Evolutionary conservation across 2,113 vertebrate genomes (phyloP), one percentile per base, ranked within the genome.

Genomic region (Rhabdomys dilectus): DNA sequence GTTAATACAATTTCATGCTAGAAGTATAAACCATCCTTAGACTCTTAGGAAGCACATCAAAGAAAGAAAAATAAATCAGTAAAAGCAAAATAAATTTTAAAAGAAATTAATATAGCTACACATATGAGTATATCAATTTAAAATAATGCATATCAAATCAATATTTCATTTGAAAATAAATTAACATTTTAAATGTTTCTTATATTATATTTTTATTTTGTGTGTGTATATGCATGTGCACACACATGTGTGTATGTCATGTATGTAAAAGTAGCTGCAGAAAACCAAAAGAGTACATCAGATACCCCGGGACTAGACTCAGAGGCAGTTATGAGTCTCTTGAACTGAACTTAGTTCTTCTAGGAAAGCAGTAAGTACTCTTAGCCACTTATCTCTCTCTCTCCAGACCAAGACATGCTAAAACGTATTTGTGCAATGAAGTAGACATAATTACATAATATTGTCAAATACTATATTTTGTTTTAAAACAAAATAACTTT

Each of bases 11-110:
- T 26, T 11, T 75, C 53, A 7, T 86, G 34, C 26, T 66, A 31
- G 24, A 96, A 88, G 88, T 68, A 89, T 29, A 91, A 93, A 78
- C 9, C 21, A 88, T 76, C 36, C 21, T 77, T 91, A 88, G 80
- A 93, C 88, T 85, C 10, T 84, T 9, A 91, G 24, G 17, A 64
- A 51, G 4, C 2, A 76, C 17, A 87, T 12, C 21, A 60, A 53
- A 85, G 17, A 73, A 96, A 70, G 29, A 48, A 82, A 84, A 85
- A 11, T 39, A 93, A 93, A 86, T 34, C 48, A 58, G 21, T 36
- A 80, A 73, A 88, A 78, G 31, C 48, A 78, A 93, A 91, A 56
- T 42, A 72, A 76, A 75, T 24, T 76, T 62, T n/a, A 31, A 81
- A 82, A 84, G 53, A 85, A 34, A 66, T 34, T 70, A 4, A 73